phyloP scores from a whole-genome alignment of 2,113 vertebrate genomes.

The Monopterus albus region DNA sequence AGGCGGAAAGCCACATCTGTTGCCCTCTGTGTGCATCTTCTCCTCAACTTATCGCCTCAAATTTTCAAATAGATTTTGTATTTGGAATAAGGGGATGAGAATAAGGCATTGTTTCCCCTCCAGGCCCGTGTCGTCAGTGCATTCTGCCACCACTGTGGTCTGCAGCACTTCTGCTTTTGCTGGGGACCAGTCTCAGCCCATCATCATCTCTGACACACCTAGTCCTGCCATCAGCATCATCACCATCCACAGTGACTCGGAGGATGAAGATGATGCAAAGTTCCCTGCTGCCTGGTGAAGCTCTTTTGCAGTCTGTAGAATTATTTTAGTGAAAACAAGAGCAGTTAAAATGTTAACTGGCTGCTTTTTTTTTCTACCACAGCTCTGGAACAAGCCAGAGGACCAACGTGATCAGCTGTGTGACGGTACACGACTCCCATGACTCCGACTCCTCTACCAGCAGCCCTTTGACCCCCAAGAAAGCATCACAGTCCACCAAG shows the following conservation, averaged over 20 bases:
- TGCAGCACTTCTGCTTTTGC: constrained; percentile 85
- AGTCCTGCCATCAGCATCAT: constrained; percentile 98
- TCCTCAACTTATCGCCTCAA: too few relatives aligned
- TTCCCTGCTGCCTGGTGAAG: constrained; percentile 86
- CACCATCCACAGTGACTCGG: constrained; percentile 97
- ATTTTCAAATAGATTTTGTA: background rate
- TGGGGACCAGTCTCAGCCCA: constrained; percentile 89
- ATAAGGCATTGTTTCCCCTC: background rate
- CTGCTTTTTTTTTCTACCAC: background rate
- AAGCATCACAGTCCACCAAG: constrained; percentile 80
- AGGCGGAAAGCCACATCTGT: too few relatives aligned
- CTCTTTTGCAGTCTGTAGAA: background rate
- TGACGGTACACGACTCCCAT: constrained; percentile 96
- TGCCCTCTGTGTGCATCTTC: too few relatives aligned
- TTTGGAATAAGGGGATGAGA: background rate
- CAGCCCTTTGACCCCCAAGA: constrained; percentile 89
- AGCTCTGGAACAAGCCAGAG: constrained; percentile 90
- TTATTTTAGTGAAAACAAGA: too few relatives aligned
- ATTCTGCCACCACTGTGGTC: constrained; percentile 81
- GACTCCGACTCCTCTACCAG: constrained; percentile 95
- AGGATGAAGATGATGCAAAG: constrained; percentile 96
- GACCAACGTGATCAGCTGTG: constrained; percentile 97
- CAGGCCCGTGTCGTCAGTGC: constrained; percentile 85
- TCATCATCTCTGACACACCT: constrained; percentile 96
- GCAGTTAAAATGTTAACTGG: background rate